Conservation (phyloP, 2,113 vertebrate species). For the Phodopus roborovskii region DNA sequence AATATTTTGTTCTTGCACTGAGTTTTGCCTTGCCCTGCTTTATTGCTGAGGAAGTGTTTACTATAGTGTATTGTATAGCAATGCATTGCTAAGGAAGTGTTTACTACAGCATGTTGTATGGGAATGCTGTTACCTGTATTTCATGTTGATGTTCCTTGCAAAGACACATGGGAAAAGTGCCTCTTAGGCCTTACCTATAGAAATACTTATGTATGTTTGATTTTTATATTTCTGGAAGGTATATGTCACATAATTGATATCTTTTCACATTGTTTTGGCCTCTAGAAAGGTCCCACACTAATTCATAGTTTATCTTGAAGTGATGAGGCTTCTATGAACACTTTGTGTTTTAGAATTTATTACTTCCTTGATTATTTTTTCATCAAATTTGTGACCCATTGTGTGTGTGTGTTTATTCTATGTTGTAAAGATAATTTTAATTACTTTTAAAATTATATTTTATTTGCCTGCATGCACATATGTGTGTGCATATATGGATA, state of each 20-base stretch:
- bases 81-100: not conserved
- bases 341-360: slow-evolving; percentile 9
- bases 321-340: not conserved
- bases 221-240: not conserved
- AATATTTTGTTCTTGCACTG: not conserved
- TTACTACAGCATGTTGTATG: not conserved
- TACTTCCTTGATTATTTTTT: not conserved
- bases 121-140: not conserved
- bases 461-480: not conserved
- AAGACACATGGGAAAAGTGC: not conserved
- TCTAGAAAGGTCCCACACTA: not conserved
- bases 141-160: not conserved
- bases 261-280: not conserved
- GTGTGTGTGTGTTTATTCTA: not conserved
- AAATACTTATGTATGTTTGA: not conserved
- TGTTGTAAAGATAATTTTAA: not conserved
- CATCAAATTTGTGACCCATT: not conserved
- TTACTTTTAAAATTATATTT: not conserved
- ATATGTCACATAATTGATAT: not conserved
- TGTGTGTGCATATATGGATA: not conserved
- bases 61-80: too few species aligned
- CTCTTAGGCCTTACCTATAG: not conserved
- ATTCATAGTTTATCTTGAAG: not conserved
- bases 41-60: not conserved
- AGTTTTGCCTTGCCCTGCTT: not conserved